These are phyloP conservation scores for Falcunculus frontatus DNA, from an alignment of 2,113 vertebrate genomes.

Conservation along the genomic window DNA sequence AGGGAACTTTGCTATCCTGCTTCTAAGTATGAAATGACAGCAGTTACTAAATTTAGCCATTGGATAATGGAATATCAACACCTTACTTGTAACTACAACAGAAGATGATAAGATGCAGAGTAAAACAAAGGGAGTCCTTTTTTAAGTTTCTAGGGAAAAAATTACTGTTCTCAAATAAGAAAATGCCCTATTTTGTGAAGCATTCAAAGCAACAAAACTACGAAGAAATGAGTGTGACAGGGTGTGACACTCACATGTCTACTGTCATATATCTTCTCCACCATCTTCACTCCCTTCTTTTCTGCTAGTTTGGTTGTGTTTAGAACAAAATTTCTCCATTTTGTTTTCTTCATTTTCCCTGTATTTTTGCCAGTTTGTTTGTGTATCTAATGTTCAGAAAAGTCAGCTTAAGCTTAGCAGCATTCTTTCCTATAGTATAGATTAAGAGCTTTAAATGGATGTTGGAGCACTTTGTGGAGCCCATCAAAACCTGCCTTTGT, in stretches of 20 bases:
- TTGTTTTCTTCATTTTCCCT: neutral
- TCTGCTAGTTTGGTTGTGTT: neutral
- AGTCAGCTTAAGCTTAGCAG: neutral
- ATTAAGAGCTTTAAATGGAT: neutral
- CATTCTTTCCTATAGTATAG: neutral
- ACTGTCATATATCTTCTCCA: neutral
- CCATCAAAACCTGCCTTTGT: neutral
- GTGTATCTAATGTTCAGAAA: neutral
- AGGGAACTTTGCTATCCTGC: neutral
- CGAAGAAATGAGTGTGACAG: neutral
- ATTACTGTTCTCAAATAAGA: neutral
- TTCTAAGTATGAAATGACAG: neutral
- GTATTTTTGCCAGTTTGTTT: neutral
- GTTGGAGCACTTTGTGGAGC: neutral
- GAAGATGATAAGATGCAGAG: neutral
- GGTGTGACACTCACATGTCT: neutral
- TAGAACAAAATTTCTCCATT: neutral
- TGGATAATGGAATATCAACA: neutral
- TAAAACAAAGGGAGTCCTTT: neutral
- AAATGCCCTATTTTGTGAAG: neutral
- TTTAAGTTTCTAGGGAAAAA: neutral
- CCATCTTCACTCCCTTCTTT: neutral
- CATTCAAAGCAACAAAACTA: neutral
- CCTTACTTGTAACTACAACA: neutral
- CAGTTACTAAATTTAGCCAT: neutral